Evolutionary conservation across 2,888 invertebrate species (phyloP).

Genomic region (Plusia festucae): DNA sequence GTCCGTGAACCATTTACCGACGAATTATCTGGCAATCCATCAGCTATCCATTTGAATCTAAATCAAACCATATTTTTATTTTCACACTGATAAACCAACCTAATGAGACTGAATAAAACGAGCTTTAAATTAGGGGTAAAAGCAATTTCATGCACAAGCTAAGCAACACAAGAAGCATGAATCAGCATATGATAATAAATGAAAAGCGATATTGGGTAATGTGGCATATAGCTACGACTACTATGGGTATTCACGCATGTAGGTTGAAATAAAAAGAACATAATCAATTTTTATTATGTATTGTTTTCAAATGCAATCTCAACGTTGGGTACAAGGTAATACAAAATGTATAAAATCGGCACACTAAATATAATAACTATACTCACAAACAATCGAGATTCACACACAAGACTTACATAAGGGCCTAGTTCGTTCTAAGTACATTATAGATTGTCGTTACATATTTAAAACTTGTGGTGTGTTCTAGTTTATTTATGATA

Average conservation of each 20-base stretch:
- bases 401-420: slow-evolving; percentile 75
- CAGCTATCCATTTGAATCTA: slow-evolving; percentile 83
- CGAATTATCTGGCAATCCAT: slow-evolving; percentile 70
- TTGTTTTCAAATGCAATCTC: slow-evolving; percentile 88
- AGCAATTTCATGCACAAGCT: slow-evolving; percentile 29
- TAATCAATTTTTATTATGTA: slow-evolving; percentile 76
- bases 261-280: slow-evolving; percentile 66
- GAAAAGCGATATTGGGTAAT: slow-evolving; percentile 34
- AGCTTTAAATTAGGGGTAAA: slow-evolving; percentile 11
- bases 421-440: slow-evolving; percentile 58
- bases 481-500: slow-evolving; percentile 48
- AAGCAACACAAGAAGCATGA: slow-evolving; percentile 8
- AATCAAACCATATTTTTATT: slow-evolving; percentile 58
- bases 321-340: slow-evolving; percentile 86
- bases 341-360: slow-evolving; percentile 88
- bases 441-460: slow-evolving; percentile 53
- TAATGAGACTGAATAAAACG: slow-evolving; percentile 73
- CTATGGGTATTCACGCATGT: slow-evolving; percentile 20
- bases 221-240: slow-evolving; percentile 14
- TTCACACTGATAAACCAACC: slow-evolving; percentile 42
- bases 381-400: slow-evolving; percentile 76
- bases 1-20: slow-evolving; percentile 54
- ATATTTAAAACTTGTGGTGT: slow-evolving; percentile 48
- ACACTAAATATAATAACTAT: slow-evolving; percentile 71
- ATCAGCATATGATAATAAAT: slow-evolving; percentile 35